phyloP scores from a whole-genome alignment of 2,888 invertebrate species.

The Caenorhabditis sp. region DNA sequence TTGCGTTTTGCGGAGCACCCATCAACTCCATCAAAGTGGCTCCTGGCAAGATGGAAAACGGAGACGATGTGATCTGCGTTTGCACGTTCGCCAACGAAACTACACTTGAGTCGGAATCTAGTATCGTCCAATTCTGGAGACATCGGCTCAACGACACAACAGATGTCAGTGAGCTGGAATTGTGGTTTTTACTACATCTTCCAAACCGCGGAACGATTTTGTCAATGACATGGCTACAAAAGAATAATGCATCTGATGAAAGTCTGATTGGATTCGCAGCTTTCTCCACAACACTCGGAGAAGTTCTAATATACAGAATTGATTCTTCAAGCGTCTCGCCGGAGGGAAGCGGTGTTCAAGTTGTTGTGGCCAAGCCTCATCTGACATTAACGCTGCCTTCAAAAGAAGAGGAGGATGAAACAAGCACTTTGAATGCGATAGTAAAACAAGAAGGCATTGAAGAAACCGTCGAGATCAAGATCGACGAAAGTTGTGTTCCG shows the following conservation, averaged over 20 bases:
- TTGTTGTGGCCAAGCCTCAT: slow-evolving; percentile 22
- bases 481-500: slow-evolving; percentile 38
- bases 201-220: slow-evolving; percentile 46
- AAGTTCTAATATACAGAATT: slow-evolving; percentile 65
- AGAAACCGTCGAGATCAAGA: background rate
- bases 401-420: background rate
- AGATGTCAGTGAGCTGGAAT: slow-evolving; percentile 9
- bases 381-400: slow-evolving; percentile 26
- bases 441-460: slow-evolving; percentile 31
- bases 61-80: slow-evolving; percentile 57
- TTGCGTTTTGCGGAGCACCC: slow-evolving; percentile 58
- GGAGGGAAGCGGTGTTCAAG: background rate
- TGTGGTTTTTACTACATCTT: slow-evolving; percentile 42
- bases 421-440: background rate
- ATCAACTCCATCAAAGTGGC: slow-evolving; percentile 53
- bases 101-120: slow-evolving; percentile 35
- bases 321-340: slow-evolving; percentile 1
- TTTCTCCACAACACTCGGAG: slow-evolving; percentile 58
- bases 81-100: slow-evolving; percentile 49
- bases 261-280: slow-evolving; percentile 63
- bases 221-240: slow-evolving; percentile 60
- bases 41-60: slow-evolving; percentile 21
- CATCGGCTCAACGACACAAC: background rate
- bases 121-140: slow-evolving; percentile 57
- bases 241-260: slow-evolving; percentile 3